These are phyloP conservation scores for Cyclura pinguis DNA, from an alignment of 2,797 vertebrate species.

Conservation along the genomic window DNA sequence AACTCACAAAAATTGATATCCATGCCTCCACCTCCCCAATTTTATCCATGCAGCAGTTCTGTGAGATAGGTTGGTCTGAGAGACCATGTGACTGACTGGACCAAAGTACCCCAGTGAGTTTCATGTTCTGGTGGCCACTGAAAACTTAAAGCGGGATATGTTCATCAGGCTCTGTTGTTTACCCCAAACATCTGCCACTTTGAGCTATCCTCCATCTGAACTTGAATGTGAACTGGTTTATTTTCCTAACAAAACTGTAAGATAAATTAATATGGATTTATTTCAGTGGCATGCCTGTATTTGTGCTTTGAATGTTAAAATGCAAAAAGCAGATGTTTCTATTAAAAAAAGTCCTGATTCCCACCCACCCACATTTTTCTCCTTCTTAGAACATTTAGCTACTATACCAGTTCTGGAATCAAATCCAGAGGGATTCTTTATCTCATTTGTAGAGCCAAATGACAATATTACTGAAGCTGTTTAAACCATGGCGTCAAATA, in stretches of 20 bases:
- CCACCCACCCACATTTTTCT: background rate
- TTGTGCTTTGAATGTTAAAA: background rate
- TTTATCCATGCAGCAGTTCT: background rate
- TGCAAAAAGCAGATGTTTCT: conserved; percentile 15
- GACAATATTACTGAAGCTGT: conserved; percentile 28
- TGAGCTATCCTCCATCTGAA: background rate
- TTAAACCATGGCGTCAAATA: background rate
- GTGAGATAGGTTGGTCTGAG: background rate
- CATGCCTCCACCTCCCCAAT: background rate
- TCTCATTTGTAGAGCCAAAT: conserved; percentile 35
- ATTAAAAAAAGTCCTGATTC: background rate
- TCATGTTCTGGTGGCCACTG: background rate
- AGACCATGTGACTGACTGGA: background rate
- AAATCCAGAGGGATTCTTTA: conserved; percentile 49
- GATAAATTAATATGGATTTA: background rate
- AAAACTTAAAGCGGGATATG: background rate
- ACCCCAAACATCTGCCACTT: background rate
- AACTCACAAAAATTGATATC: too few relatives aligned
- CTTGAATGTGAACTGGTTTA: background rate
- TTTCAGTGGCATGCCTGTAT: background rate
- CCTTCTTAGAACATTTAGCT: conserved; percentile 32
- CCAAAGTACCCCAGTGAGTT: background rate
- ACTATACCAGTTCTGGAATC: conserved; percentile 42
- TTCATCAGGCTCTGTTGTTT: background rate
- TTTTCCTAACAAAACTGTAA: background rate